Conservation (phyloP, 2,797 vertebrate species). For the Rhincodon typus region DNA sequence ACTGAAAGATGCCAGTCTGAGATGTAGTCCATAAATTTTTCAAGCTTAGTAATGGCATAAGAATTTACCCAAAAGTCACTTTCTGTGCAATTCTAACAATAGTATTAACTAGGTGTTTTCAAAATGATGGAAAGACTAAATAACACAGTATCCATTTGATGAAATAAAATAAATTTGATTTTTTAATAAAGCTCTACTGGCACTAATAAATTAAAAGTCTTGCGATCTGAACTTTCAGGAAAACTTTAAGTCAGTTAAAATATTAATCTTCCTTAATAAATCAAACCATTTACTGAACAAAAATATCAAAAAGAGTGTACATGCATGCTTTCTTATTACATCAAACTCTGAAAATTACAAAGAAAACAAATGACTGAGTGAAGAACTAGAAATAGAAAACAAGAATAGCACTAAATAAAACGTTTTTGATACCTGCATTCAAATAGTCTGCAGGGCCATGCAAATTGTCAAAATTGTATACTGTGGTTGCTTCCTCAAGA, state of each 20-base stretch:
- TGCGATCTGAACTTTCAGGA: neutral
- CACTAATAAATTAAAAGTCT: neutral
- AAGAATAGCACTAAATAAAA: neutral
- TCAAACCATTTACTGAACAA: neutral
- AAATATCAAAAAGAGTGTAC: neutral
- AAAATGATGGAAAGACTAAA: neutral
- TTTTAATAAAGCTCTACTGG: no score
- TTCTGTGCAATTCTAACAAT: neutral
- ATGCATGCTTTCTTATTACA: neutral
- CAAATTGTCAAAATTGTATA: conserved; percentile 54
- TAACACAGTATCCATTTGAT: neutral
- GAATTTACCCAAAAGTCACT: neutral
- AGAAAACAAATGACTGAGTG: neutral
- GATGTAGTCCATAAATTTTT: neutral
- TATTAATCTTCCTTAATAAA: neutral
- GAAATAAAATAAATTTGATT: no score
- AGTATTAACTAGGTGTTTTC: neutral
- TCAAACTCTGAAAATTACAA: neutral
- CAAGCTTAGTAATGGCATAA: neutral
- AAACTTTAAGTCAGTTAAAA: neutral
- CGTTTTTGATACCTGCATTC: conserved; percentile 54
- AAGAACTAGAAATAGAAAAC: neutral
- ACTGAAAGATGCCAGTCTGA: neutral
- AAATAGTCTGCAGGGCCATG: conserved; percentile 62
- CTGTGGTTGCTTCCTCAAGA: conserved; percentile 51